These are phyloP conservation scores for Orthonychiurus folsomi DNA, from an alignment of 2,888 invertebrate genomes.

Conservation along the genomic window DNA sequence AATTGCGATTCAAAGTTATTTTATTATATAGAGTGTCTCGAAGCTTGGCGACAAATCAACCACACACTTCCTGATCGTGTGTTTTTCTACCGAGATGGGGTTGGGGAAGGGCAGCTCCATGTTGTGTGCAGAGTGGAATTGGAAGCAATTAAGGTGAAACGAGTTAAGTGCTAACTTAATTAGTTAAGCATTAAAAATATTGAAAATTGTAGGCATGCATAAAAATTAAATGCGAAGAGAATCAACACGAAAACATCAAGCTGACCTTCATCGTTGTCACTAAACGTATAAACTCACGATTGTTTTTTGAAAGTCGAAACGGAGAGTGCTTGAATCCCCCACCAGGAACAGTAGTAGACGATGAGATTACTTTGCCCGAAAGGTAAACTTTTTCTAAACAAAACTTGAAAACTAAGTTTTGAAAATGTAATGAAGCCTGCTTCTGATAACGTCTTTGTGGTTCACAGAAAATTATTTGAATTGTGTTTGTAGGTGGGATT, in stretches of 20 bases:
- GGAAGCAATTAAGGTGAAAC: slow-evolving; percentile 42
- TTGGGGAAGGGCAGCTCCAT: slow-evolving; percentile 81
- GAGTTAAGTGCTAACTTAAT: slow-evolving; percentile 21
- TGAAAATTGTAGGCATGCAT: too few relatives aligned
- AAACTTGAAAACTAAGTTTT: too few relatives aligned
- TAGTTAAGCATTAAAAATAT: not conserved
- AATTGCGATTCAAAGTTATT: not conserved
- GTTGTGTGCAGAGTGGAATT: slow-evolving; percentile 71
- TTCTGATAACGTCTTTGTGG: too few relatives aligned
- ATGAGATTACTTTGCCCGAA: slow-evolving; percentile 66
- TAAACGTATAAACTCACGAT: slow-evolving; percentile 63
- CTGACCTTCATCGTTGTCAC: slow-evolving; percentile 76
- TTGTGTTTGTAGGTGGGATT: too few relatives aligned
- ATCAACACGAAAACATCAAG: slow-evolving; percentile 31
- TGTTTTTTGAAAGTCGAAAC: not conserved
- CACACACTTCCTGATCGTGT: slow-evolving; percentile 57
- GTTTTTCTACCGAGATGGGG: slow-evolving; percentile 82
- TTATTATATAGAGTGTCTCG: slow-evolving; percentile 46
- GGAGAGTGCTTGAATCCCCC: slow-evolving; percentile 51
- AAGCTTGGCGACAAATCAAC: slow-evolving; percentile 51
- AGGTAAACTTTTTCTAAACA: too few relatives aligned
- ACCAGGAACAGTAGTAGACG: slow-evolving; percentile 81
- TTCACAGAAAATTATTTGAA: too few relatives aligned
- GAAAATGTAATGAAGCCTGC: too few relatives aligned
- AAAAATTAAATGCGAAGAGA: not conserved